Base-by-base conservation (phyloP, 2,888 invertebrate genomes). In the Graphium colonna region DNA sequence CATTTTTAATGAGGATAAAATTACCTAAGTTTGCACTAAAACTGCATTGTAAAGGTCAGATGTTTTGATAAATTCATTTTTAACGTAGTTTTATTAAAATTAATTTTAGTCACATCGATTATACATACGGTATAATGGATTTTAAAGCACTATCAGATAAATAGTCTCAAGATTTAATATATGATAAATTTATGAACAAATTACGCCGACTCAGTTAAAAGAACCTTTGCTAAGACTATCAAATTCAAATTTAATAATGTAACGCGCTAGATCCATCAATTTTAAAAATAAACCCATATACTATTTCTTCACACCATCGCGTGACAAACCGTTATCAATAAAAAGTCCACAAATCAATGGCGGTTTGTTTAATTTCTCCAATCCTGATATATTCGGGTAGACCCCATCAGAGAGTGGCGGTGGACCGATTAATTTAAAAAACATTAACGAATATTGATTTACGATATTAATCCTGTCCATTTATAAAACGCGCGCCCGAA, bases 331-430 rank as follows among this genome's bases (percentile, higher is more conserved):
- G 65, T 67, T 71, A 74, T 82, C 76, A 77, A 72, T 65, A 51
- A 51, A 52, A 61, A 62, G 63, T 58, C 62, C 28, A 73, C 77
- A 77, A 82, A 85, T 83, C 80, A 79, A 72, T 70, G 61, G 67
- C 71, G 77, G 77, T 76, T 77, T 73, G 73, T 73, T 68, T 68
- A 68, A 77, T 78, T 73, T 69, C 56, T 61, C 56, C 53, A 57
- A 81, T 74, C 68, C 75, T 79, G 75, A 82, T 79, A 75, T 78
- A 83, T 85, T 79, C 77, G 72, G 77, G 77, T 77, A 79, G 79
- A n/a, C 80, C 73, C 76, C 63, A 57, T 65, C 68, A 72, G 65
- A 61, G 68, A 64, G 71, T n/a, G 70, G 68, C 64, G 63, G 60
- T 61, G 62, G 46, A 65, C 62, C 65, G 63, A 65, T 69, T 68